Evolutionary conservation across 2,888 invertebrate genomes (phyloP).

Genomic region (Norana najaformis): DNA sequence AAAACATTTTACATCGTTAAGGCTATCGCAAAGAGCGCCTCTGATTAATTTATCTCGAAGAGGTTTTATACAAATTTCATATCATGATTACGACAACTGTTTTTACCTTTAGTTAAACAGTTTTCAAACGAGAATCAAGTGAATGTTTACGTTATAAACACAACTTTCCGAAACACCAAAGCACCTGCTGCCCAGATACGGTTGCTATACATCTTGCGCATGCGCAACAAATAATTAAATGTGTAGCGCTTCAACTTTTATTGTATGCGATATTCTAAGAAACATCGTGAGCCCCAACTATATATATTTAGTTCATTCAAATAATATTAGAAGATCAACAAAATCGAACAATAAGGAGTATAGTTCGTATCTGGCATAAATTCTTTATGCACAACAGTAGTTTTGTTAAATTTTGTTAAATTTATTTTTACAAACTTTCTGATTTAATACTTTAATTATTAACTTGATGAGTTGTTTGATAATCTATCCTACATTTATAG

Average conservation of each 20-base stretch:
- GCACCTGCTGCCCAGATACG: not conserved
- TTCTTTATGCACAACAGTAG: not conserved
- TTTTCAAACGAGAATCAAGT: not conserved
- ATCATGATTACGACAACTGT: too few species aligned
- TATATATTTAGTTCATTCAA: not conserved
- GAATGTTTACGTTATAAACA: not conserved
- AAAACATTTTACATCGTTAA: too few species aligned
- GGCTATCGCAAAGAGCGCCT: too few species aligned
- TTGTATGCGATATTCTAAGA: not conserved
- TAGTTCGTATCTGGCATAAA: not conserved
- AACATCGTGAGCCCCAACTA: not conserved
- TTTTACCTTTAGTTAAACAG: not conserved
- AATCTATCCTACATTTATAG: too few species aligned
- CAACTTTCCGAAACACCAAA: not conserved
- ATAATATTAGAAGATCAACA: not conserved
- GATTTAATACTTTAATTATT: too few species aligned
- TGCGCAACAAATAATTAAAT: not conserved
- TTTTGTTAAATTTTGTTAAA: not conserved
- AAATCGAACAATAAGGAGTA: not conserved
- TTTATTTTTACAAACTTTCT: not conserved
- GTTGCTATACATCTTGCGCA: not conserved
- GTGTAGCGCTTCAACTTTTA: not conserved
- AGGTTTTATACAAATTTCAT: too few species aligned
- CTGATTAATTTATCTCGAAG: too few species aligned
- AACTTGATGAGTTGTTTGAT: too few species aligned